A percentile compares a stretch with the other conserved stretches of the same genome.
These are phyloP conservation scores for Drosophila tani DNA, from an alignment of 1,140 invertebrate species.

Conservation along the genomic window DNA sequence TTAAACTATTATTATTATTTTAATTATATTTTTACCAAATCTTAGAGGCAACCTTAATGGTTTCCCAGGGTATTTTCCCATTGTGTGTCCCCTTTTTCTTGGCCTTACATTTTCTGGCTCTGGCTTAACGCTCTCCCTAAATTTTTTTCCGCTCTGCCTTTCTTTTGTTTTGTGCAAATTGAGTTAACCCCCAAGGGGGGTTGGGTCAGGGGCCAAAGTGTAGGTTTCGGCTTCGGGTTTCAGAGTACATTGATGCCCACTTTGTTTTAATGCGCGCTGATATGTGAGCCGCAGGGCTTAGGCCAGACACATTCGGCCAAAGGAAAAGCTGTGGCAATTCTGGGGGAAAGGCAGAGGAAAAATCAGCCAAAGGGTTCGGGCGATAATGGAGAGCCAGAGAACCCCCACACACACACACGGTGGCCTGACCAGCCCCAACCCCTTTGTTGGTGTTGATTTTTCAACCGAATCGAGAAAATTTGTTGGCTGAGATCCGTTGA, in stretches of 20 bases:
- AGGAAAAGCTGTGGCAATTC: constrained; percentile 26
- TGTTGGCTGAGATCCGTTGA: constrained; percentile 78
- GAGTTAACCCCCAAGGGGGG: constrained; percentile 46
- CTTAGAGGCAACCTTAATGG: no score
- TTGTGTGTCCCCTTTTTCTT: no score
- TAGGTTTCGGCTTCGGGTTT: constrained; percentile 54
- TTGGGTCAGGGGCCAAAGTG: constrained; percentile 11
- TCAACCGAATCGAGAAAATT: constrained; percentile 81
- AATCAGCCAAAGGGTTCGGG: neutral
- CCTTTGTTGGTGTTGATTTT: constrained; percentile 70
- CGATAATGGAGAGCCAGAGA: constrained; percentile 6
- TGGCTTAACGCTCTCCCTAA: neutral
- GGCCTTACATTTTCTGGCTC: neutral
- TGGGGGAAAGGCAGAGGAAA: no score
- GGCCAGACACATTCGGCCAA: constrained; percentile 52
- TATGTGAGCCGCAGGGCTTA: constrained; percentile 81
- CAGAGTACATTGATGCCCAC: constrained; percentile 77
- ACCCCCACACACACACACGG: constrained; percentile 14
- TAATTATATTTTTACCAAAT: neutral
- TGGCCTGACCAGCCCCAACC: constrained; percentile 5
- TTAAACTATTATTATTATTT: neutral
- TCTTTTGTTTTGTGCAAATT: constrained; percentile 66
- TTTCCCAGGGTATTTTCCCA: constrained; percentile 5
- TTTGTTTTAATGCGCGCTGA: constrained; percentile 82
- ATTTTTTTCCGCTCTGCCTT: constrained; percentile 31